These are phyloP conservation scores for Xestobium rufovillosum DNA, from an alignment of 2,888 invertebrate species.

Conservation along the genomic window DNA sequence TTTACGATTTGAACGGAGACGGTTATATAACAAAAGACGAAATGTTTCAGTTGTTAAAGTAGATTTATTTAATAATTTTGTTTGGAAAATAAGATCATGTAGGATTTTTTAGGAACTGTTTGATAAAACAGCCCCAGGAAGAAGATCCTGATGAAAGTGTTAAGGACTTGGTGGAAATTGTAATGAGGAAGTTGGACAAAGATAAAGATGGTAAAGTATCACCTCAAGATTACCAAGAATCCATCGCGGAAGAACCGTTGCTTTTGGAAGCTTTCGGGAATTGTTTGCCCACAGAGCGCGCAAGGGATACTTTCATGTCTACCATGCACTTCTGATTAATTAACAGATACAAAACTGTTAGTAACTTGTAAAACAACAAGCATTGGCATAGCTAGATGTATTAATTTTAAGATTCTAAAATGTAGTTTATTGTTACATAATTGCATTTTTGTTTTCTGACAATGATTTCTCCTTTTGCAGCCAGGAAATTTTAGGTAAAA, in stretches of 20 bases:
- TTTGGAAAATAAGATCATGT: constrained; percentile 6
- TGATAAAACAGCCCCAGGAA: constrained; percentile 59
- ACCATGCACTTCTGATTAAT: too few relatives aligned
- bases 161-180: constrained; percentile 65
- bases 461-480: too few relatives aligned
- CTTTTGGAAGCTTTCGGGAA: constrained; percentile 68
- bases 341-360: too few relatives aligned
- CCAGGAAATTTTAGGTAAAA: too few relatives aligned
- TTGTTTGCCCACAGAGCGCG: constrained; percentile 58
- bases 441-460: too few relatives aligned
- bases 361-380: too few relatives aligned
- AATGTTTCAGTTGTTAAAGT: constrained; percentile 61
- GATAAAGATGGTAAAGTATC: constrained; percentile 71
- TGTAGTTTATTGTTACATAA: too few relatives aligned
- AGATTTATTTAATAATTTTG: constrained; percentile 13
- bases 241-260: constrained; percentile 59
- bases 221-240: constrained; percentile 56
- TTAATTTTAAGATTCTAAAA: too few relatives aligned
- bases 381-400: too few relatives aligned
- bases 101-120: constrained; percentile 47
- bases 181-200: constrained; percentile 64
- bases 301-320: constrained; percentile 42
- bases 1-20: constrained; percentile 64
- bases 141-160: constrained; percentile 68
- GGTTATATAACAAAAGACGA: constrained; percentile 65